Evolutionary conservation across 2,888 invertebrate species (phyloP), one percentile per base, ranked within the genome.

Genomic region (Eremobia ochroleuca): DNA sequence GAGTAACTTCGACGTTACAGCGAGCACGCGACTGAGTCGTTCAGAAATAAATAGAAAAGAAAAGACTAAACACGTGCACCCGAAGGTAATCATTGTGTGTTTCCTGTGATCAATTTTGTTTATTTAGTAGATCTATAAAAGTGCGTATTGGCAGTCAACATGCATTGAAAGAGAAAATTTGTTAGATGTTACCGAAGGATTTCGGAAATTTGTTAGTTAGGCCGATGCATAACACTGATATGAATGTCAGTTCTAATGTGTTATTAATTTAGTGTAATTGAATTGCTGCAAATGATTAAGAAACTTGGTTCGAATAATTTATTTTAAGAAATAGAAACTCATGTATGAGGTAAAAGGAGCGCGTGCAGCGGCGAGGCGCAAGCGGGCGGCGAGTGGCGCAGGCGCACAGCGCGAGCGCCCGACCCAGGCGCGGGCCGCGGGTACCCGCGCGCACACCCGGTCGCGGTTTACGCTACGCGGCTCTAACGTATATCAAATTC

Each of bases 401-500:
- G 86, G 81, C 78, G 86, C 83, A 82, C 76, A 79, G 86, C 83
- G 87, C 80, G 86, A 83, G 79, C 78, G 34, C 58, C 34, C 68
- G 58, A 37, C 6, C 79, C 34, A 49, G 74, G 73, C 49, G 46
- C 77, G 69, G 77, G 77, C 85, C 87, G 81, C 86, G 81, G 85
- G 89, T 87, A 88, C 88, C 90, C 90, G 89, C 84, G 81, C 88
- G 87, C 88, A 89, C 77, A 87, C 90, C 90, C 92, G 90, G 91
- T 90, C 91, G 90, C 92, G 87, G 88, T 89, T 91, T 92, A 93
- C 91, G 92, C 90, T 92, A 94, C 92, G 93, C 92, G 92, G 91
- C 91, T 92, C 90, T 94, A 93, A 94, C 87, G 92, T 90, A 92
- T 92, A 93, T 91, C 87, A 92, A 93, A 93, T 91, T 91, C 92